Conservation (phyloP, 1,140 invertebrate species). For the Bombus waltoni region DNA sequence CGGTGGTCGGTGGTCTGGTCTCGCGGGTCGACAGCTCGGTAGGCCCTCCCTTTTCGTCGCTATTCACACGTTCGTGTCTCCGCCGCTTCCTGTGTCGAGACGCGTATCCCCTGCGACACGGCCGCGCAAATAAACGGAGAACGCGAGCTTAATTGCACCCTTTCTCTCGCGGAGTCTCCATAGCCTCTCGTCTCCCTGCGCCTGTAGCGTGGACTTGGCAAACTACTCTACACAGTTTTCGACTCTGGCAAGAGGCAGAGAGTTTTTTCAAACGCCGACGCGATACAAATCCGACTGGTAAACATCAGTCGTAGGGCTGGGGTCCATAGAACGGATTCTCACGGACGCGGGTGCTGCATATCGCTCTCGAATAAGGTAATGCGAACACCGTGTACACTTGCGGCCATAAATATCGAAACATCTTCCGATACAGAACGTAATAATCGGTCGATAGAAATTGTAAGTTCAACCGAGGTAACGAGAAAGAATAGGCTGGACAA, state of each 20-base stretch:
- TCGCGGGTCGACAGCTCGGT: background rate
- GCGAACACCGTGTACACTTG: too few species aligned
- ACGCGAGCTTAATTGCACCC: slow-evolving; percentile 34
- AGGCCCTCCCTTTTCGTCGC: background rate
- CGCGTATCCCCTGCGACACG: slow-evolving; percentile 17
- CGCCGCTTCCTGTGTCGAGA: slow-evolving; percentile 7
- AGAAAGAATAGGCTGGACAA: fast-evolving
- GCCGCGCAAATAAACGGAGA: slow-evolving; percentile 30
- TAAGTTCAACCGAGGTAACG: too few species aligned
- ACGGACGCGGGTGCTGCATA: fast-evolving
- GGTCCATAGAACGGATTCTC: too few species aligned
- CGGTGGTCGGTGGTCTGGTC: background rate
- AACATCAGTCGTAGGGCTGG: background rate
- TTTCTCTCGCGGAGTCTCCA: slow-evolving; percentile 12
- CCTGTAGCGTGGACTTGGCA: background rate
- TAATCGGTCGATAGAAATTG: too few species aligned
- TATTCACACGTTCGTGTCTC: background rate
- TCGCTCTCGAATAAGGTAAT: too few species aligned
- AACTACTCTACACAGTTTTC: slow-evolving; percentile 12
- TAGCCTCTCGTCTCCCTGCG: background rate
- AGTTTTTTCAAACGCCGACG: background rate
- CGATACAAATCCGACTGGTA: slow-evolving; percentile 11
- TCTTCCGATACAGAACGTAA: too few species aligned
- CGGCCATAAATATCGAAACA: too few species aligned
- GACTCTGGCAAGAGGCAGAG: background rate